A percentile compares a stretch with the other conserved stretches of the same genome.
Evolutionary conservation across 2,797 vertebrate species (phyloP).

Genomic region (Bradypodion pumilum): DNA sequence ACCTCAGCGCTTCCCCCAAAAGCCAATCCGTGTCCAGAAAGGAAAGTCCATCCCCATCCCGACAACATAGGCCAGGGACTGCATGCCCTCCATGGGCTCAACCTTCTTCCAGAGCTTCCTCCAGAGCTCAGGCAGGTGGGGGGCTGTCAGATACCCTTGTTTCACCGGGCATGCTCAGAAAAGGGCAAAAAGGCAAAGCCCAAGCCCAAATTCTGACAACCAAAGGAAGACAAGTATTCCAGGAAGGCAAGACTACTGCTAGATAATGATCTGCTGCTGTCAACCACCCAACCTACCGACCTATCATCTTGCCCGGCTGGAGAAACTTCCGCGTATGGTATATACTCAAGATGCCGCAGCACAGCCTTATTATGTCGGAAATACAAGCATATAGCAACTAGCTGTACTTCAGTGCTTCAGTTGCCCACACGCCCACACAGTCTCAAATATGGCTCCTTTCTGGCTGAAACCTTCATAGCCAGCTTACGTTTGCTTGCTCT

Average conservation of each 20-base stretch:
- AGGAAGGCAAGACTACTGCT: conserved; percentile 76
- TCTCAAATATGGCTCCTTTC: conserved; percentile 33
- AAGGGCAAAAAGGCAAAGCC: conserved; percentile 79
- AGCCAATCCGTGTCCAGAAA: conserved; percentile 81
- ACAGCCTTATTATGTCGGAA: conserved; percentile 74
- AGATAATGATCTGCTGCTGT: conserved; percentile 81
- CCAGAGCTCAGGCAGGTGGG: conserved; percentile 52
- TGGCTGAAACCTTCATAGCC: conserved; percentile 54
- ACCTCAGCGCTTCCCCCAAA: conserved; percentile 84
- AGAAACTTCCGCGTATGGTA: conserved; percentile 65
- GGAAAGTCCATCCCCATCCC: conserved; percentile 90
- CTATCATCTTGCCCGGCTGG: conserved; percentile 54
- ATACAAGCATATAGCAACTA: conserved; percentile 67
- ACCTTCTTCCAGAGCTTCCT: conserved; percentile 64
- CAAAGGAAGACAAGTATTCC: conserved; percentile 77
- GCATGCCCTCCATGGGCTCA: conserved; percentile 59
- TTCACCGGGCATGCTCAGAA: conserved; percentile 71
- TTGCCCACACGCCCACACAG: conserved; percentile 62
- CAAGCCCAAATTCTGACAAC: conserved; percentile 76
- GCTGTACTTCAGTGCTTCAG: conserved; percentile 72
- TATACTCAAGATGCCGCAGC: conserved; percentile 74
- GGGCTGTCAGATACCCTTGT: conserved; percentile 66
- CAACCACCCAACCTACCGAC: conserved; percentile 36
- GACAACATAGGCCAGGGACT: conserved; percentile 74
- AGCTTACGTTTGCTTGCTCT: conserved; percentile 63